Base-by-base conservation (phyloP, 2,797 vertebrate genomes). In the Macropodus opercularis region DNA sequence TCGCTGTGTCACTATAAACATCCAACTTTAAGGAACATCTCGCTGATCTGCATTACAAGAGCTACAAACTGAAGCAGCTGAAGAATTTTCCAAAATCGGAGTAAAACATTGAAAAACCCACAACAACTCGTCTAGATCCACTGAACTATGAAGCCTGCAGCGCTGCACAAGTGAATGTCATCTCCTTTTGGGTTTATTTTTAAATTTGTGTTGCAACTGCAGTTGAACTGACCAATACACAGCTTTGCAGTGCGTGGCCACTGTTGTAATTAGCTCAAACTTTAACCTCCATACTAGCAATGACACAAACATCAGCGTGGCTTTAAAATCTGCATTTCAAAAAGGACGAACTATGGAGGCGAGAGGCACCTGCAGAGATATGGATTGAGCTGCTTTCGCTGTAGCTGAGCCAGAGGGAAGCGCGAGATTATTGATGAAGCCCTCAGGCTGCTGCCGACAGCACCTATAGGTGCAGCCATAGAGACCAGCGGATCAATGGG, bases 401-500 rank as follows among this genome's bases (percentile, higher is more conserved):
- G 58, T 14, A 32, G 58, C 43, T 3, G 43, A 41, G 41, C 23
- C 21, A 17, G 38, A 22, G 27, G 36, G 57, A 47, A 11, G 61
- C 13, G 19, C 60, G 1, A 27, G 31, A 57, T 49, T 69, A 71
- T 72, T 5, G 80, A 81, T 43, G 29, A 50, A 67, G 63, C 10
- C 19, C 38, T 59, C 32, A 5, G 38, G 38, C 42, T 62, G 48
- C 35, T n/a, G 27, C 39, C 19, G 15, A 52, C 63, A 52, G 63
- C 63, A 48, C 26, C 57, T 36, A 38, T 17, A 22, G 47, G 53
- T 59, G 39, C 42, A 24, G 55, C 63, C 64, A 57, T 41, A 57
- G 35, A 19, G 8, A 57, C 43, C 75, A 32, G 7, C 49, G 0
- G 68, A 77, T 85, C 85, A 63, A 83, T 81, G 39, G 34, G 3